A percentile compares a stretch with the other conserved stretches of the same genome.
Conservation (phyloP, 2,113 vertebrate species). For the Protobothrops mucrosquamatus region DNA sequence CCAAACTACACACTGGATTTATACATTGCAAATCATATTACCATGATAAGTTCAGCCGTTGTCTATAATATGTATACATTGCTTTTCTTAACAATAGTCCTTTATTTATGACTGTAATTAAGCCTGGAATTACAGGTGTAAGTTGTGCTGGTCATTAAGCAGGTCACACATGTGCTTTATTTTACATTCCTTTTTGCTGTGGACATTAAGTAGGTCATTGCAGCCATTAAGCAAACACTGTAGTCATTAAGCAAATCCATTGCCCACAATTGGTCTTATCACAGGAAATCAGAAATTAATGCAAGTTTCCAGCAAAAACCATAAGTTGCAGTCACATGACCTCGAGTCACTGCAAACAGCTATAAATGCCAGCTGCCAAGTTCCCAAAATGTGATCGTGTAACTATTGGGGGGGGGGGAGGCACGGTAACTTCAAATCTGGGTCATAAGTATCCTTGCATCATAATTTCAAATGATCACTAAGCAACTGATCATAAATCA, state of each 20-base stretch:
- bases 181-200: not conserved
- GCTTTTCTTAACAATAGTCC: not conserved
- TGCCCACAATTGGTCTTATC: not conserved
- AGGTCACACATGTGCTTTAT: not conserved
- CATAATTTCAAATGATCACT: not conserved
- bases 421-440: not conserved
- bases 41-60: not conserved
- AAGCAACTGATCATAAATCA: not conserved
- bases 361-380: not conserved
- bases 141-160: not conserved
- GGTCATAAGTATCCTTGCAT: not conserved
- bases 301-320: not conserved
- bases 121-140: not conserved
- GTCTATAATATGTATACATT: not conserved
- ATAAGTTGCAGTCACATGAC: not conserved
- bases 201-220: not conserved
- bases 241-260: too few relatives aligned
- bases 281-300: not conserved
- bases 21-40: not conserved
- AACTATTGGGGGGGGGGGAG: not conserved
- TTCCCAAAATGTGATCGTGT: not conserved
- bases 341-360: not conserved
- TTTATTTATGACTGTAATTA: not conserved
- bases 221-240: not conserved
- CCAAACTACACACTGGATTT: not conserved